Conservation (phyloP, 2,888 invertebrate species). For the Ectemnius cavifrons region DNA sequence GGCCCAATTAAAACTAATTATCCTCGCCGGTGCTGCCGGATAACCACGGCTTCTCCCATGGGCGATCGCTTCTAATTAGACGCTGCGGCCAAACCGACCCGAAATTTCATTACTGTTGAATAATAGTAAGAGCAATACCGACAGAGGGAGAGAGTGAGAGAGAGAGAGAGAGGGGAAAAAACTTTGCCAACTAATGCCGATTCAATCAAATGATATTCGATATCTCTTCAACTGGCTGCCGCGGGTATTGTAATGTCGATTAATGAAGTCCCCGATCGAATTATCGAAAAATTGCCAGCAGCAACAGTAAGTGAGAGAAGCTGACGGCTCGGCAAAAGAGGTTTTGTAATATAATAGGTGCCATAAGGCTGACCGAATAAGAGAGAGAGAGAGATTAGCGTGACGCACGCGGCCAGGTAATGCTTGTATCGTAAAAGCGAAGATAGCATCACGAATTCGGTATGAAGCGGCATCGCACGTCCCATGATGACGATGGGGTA, state of each 20-base stretch:
- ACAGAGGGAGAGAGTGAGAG: too few species aligned
- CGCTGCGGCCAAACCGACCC: slow-evolving; percentile 25
- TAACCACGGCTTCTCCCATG: slow-evolving; percentile 43
- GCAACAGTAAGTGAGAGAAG: background rate
- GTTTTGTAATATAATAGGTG: slow-evolving; percentile 48
- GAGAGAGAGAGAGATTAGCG: slow-evolving; percentile 53
- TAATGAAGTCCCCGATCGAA: background rate
- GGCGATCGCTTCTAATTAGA: slow-evolving; percentile 57
- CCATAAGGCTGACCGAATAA: slow-evolving; percentile 49
- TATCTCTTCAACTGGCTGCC: background rate
- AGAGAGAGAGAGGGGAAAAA: slow-evolving; percentile 24
- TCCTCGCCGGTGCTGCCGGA: slow-evolving; percentile 59
- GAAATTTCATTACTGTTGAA: slow-evolving; percentile 35
- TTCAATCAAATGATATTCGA: slow-evolving; percentile 21
- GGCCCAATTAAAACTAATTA: slow-evolving; percentile 73
- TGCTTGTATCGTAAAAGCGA: slow-evolving; percentile 34
- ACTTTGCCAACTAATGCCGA: slow-evolving; percentile 24
- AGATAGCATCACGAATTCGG: slow-evolving; percentile 55
- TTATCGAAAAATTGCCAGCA: background rate
- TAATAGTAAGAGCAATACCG: slow-evolving; percentile 8
- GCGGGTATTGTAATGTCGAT: too few species aligned
- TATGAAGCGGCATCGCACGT: slow-evolving; percentile 9
- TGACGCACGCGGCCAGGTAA: slow-evolving; percentile 50
- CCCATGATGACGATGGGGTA: slow-evolving; percentile 4
- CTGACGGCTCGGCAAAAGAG: background rate